phyloP scores from a whole-genome alignment of 2,888 invertebrate species.

The Zonitis immaculata region DNA sequence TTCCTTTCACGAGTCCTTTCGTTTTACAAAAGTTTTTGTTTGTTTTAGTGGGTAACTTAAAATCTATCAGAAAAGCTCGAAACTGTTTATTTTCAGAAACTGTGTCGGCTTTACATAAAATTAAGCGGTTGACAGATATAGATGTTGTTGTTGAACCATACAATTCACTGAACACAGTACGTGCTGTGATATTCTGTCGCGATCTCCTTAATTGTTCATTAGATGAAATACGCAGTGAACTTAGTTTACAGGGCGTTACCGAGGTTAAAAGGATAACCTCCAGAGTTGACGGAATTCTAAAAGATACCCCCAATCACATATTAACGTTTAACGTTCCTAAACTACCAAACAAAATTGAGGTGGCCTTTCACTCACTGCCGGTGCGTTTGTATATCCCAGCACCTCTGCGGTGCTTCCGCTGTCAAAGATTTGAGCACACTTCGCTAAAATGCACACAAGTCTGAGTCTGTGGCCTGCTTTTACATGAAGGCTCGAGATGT shows the following conservation, averaged over 20 bases:
- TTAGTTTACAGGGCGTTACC: not conserved
- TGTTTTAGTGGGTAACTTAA: not conserved
- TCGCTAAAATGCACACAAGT: conserved; percentile 6
- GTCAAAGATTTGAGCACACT: conserved; percentile 17
- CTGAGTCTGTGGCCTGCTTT: conserved; percentile 14
- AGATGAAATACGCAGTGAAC: not conserved
- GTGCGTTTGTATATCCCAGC: conserved; percentile 22
- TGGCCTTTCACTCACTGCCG: conserved; percentile 16
- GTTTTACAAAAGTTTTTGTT: not conserved
- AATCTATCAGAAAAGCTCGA: not conserved
- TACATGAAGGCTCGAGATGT: conserved; percentile 7
- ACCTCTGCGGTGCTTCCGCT: conserved; percentile 20
- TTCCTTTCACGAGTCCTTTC: not conserved
- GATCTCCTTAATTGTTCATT: not conserved
- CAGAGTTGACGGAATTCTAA: conserved; percentile 3
- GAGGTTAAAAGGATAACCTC: not conserved
- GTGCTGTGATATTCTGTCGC: not conserved
- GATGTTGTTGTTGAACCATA: not conserved
- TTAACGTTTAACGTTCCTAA: conserved; percentile 22
- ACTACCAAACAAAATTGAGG: conserved; percentile 14
- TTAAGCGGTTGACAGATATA: not conserved
- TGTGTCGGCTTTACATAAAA: not conserved
- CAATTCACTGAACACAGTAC: not conserved
- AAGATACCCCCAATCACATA: conserved; percentile 16
- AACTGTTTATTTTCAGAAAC: not conserved